Evolutionary conservation across 1,140 invertebrate genomes (phyloP).

Genomic region (Grapholita molesta): DNA sequence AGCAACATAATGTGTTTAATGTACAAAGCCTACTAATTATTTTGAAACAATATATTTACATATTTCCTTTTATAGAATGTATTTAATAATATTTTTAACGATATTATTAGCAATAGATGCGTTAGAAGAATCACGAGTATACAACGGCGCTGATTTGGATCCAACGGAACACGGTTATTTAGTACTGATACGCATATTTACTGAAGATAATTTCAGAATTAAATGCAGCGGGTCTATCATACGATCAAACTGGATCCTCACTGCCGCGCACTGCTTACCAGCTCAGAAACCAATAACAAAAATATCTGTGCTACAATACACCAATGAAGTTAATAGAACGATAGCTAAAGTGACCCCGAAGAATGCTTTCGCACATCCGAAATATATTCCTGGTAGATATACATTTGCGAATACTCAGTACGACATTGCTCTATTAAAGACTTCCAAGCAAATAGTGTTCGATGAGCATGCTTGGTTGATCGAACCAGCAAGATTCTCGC

Average conservation of each 20-base stretch:
- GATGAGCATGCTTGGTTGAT: slow-evolving; percentile 19
- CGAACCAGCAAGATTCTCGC: slow-evolving; percentile 11
- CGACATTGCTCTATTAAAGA: slow-evolving; percentile 29
- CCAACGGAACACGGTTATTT: slow-evolving; percentile 19
- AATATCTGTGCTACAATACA: not conserved
- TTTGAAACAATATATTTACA: too few relatives aligned
- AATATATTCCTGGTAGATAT: not conserved
- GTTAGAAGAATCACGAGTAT: slow-evolving; percentile 10
- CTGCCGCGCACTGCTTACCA: slow-evolving; percentile 27
- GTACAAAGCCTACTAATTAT: too few relatives aligned
- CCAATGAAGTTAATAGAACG: not conserved
- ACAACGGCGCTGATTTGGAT: slow-evolving; percentile 3
- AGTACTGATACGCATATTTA: not conserved
- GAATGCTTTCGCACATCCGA: not conserved
- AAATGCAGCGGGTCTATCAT: slow-evolving; percentile 31
- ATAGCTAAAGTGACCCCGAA: slow-evolving; percentile 13
- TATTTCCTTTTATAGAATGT: too few relatives aligned
- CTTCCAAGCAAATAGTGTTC: slow-evolving; percentile 19
- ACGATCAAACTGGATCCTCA: slow-evolving; percentile 24
- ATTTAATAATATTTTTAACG: not conserved
- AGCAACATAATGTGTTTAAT: too few relatives aligned
- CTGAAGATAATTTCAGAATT: not conserved
- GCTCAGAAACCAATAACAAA: not conserved
- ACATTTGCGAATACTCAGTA: not conserved
- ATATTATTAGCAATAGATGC: not conserved